Base-by-base conservation (phyloP, 2,797 vertebrate species). In the Aselliscus stoliczkanus region DNA sequence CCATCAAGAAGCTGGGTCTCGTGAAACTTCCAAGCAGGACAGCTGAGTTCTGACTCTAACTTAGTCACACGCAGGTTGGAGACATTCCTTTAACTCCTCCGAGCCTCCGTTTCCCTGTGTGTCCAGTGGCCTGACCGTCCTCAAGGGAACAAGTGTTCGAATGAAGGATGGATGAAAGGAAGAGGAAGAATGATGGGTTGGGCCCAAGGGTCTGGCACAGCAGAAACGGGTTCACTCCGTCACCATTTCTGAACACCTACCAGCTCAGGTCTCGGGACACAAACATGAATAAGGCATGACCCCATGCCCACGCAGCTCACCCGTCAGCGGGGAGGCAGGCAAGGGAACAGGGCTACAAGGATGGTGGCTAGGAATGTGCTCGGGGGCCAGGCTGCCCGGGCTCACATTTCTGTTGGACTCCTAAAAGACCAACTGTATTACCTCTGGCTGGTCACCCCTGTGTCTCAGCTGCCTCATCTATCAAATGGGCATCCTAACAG, bases 281-380 rank as follows among this genome's bases (percentile, higher is more conserved):
- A 50, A 37, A 79, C 52, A 70, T 27, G 12, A 70, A 21, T 21
- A 62, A 47, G 2, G 39, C 44, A 2, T 0, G 4, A 8, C 5
- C 5, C 31, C 9, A 44, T 0, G 3, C 0, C 34, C 37, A 5
- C 31, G 29, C 39, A 75, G 13, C 73, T 82, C 34, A 1, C 9
- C 37, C 65, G 64, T 34, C 34, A 83, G 29, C 5, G 0, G 7
- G 14, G 18, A 12, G 27, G 69, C 23, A 42, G 14, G 13, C 4
- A 12, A 82, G 52, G 25, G 25, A 47, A 12, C 34, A 25, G 14
- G 50, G 6, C 47, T 2, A 37, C 4, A 29, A 4, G 50, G 31
- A 4, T 12, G 20, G 39, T 3, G 6, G 47, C 21, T 4, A 31
- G 0, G 34, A 3, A 4, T 1, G 52, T 29, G 15, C 20, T 50